Conservation (phyloP, 2,113 vertebrate species). For the Plecturocebus donacophilus region DNA sequence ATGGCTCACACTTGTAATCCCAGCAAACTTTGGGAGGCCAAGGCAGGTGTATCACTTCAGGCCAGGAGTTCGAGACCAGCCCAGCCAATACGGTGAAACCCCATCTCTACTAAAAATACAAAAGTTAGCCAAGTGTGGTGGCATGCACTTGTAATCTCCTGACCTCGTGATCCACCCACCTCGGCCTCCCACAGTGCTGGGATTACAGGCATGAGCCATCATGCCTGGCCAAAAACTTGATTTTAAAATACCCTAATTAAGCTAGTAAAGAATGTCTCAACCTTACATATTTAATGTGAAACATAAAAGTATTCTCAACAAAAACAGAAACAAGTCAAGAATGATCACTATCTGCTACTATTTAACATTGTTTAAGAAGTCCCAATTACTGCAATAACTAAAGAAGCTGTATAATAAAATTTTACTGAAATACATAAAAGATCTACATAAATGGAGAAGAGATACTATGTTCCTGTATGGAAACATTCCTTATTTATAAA, state of each 20-base stretch:
- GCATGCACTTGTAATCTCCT: too few relatives aligned
- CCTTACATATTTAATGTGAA: conserved; percentile 31
- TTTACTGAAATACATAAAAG: conserved; percentile 1
- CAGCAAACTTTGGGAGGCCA: too few relatives aligned
- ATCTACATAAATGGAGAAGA: not conserved
- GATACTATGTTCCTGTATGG: not conserved
- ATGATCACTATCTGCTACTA: not conserved
- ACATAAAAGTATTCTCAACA: conserved; percentile 13
- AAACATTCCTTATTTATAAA: conserved; percentile 14
- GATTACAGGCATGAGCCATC: too few relatives aligned
- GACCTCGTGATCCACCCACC: too few relatives aligned
- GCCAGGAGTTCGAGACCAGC: too few relatives aligned
- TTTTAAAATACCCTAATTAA: not conserved
- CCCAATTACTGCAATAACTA: not conserved
- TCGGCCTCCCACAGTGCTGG: too few relatives aligned
- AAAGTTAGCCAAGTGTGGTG: too few relatives aligned
- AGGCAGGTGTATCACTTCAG: too few relatives aligned
- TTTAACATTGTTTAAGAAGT: not conserved
- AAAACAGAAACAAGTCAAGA: conserved; percentile 1
- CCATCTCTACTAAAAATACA: too few relatives aligned
- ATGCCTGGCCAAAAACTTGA: not conserved
- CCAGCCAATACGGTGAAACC: too few relatives aligned
- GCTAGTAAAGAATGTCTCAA: conserved; percentile 7
- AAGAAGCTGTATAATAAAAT: not conserved
- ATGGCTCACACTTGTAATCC: too few relatives aligned